Conservation (phyloP, 2,888 invertebrate species). For the Gandaritis pyraliata region DNA sequence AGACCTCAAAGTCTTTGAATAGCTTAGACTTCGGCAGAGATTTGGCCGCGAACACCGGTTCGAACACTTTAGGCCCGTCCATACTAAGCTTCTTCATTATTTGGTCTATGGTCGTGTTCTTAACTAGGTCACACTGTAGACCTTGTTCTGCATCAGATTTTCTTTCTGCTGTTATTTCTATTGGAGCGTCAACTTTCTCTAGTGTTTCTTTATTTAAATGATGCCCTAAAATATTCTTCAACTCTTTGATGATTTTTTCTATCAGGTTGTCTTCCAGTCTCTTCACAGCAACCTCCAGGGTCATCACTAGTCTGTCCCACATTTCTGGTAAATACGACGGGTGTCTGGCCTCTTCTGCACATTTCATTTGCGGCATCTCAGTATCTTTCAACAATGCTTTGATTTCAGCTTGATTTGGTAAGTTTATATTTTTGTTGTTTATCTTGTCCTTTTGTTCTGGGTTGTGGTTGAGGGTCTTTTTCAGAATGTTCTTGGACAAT, state of each 20-base stretch:
- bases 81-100: constrained; percentile 55
- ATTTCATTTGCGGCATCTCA: constrained; percentile 46
- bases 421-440: constrained; percentile 47
- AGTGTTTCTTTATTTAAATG: constrained; percentile 11
- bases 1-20: constrained; percentile 52
- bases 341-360: constrained; percentile 49
- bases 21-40: constrained; percentile 45
- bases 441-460: constrained; percentile 39
- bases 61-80: constrained; percentile 40
- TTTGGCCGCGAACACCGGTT: constrained; percentile 21
- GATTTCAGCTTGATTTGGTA: constrained; percentile 56
- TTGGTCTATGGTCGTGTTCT: constrained; percentile 62
- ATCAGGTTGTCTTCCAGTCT: constrained; percentile 62
- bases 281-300: constrained; percentile 60
- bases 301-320: constrained; percentile 59
- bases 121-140: constrained; percentile 64
- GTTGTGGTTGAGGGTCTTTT: constrained; percentile 49
- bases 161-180: constrained; percentile 23
- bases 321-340: constrained; percentile 55
- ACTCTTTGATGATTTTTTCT: constrained; percentile 61
- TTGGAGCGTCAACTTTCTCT: constrained; percentile 7
- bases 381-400: constrained; percentile 51
- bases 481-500: constrained; percentile 45
- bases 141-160: constrained; percentile 41
- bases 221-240: constrained; percentile 47